Percentiles rank a stretch among this genome's conserved stretches.
Evolutionary conservation across 1,140 invertebrate genomes (phyloP).

Genomic region (Zaprionus nigranus): DNA sequence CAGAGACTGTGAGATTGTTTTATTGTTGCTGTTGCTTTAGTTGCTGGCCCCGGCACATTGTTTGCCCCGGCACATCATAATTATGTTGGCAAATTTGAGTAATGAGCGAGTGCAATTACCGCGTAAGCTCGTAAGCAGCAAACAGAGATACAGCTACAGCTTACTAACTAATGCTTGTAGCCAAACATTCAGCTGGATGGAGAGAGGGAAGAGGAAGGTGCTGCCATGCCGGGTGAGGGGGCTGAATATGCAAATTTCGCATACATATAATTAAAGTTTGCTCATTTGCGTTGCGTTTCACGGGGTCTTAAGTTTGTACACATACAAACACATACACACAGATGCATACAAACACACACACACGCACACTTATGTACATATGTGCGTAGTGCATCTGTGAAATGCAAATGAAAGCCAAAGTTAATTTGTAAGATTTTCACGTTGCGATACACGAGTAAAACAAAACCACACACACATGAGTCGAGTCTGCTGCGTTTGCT

Average conservation of each 20-base stretch:
- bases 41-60: conserved; percentile 39
- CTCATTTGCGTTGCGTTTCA: conserved; percentile 46
- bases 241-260: conserved; percentile 57
- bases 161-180: conserved; percentile 26
- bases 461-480: conserved; percentile 6
- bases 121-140: conserved; percentile 31
- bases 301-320: conserved; percentile 46
- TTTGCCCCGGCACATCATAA: conserved; percentile 57
- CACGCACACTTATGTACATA: neutral
- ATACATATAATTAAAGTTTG: conserved; percentile 65
- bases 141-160: conserved; percentile 23
- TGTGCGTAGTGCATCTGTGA: conserved; percentile 48
- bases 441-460: conserved; percentile 36
- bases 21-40: conserved; percentile 4
- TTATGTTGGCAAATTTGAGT: conserved; percentile 79
- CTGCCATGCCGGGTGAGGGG: neutral
- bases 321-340: neutral
- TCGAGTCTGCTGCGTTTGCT: conserved; percentile 10
- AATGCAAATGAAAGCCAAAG: conserved; percentile 81
- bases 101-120: conserved; percentile 69
- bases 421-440: conserved; percentile 80
- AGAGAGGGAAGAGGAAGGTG: neutral
- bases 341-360: neutral
- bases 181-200: conserved; percentile 13
- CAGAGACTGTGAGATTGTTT: neutral